Evolutionary conservation across 2,797 vertebrate genomes (phyloP).

Genomic region (Chaenodraco wilsoni): DNA sequence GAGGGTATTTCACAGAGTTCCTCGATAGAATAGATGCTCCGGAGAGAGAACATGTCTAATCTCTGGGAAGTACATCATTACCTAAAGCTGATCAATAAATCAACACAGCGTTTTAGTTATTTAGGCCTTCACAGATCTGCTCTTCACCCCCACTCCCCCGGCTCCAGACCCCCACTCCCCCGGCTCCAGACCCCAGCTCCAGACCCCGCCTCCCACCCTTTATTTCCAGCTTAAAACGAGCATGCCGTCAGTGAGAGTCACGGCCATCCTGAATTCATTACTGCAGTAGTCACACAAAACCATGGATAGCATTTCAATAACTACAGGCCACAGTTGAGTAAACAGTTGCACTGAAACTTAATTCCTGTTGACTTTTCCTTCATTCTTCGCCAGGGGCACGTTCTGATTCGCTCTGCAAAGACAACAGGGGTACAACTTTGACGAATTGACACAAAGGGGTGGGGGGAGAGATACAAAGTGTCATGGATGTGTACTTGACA

Average conservation of each 20-base stretch:
- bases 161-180: slow-evolving; percentile 33
- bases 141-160: slow-evolving; percentile 36
- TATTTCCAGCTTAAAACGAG: slow-evolving; percentile 84
- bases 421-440: slow-evolving; percentile 95
- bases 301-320: slow-evolving; percentile 99
- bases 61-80: too few relatives aligned
- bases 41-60: too few relatives aligned
- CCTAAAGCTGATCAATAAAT: slow-evolving; percentile 1
- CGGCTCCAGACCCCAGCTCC: slow-evolving; percentile 32
- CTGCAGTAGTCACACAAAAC: slow-evolving; percentile 97
- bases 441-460: slow-evolving; percentile 90
- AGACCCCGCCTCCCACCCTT: slow-evolving; percentile 60
- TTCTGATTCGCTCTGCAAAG: slow-evolving; percentile 94
- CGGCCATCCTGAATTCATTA: slow-evolving; percentile 99
- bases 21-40: too few relatives aligned
- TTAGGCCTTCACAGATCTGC: slow-evolving; percentile 45
- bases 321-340: slow-evolving; percentile 99
- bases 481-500: slow-evolving; percentile 82
- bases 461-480: slow-evolving; percentile 75
- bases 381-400: slow-evolving; percentile 95
- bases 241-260: slow-evolving; percentile 92
- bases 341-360: slow-evolving; percentile 99
- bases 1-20: too few relatives aligned
- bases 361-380: slow-evolving; percentile 99
- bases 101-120: slow-evolving; percentile 31